These are phyloP conservation scores for Epizoanthus ramosus DNA, from an alignment of 92 coral and sea anemone genomes.

Conservation along the genomic window DNA sequence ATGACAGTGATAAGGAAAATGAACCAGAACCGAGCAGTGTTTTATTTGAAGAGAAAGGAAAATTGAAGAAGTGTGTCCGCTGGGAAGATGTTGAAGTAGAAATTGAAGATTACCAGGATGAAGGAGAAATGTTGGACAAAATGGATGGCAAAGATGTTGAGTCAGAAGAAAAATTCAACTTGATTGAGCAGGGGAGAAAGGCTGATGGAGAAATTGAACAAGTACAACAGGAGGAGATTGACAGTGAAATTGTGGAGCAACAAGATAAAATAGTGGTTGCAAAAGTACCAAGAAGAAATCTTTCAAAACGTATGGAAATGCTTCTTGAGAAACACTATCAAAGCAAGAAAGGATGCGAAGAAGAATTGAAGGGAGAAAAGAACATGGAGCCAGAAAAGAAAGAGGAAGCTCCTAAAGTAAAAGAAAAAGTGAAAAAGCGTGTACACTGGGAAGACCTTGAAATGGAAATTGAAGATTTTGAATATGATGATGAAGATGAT, in stretches of 20 bases:
- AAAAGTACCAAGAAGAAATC: not conserved
- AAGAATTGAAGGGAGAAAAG: not conserved
- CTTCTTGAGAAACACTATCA: slow-evolving; percentile 29
- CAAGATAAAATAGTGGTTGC: not conserved
- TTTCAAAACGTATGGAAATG: slow-evolving; percentile 33
- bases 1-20: not conserved
- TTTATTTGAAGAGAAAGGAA: slow-evolving; percentile 18
- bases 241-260: not conserved
- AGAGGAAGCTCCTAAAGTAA: not conserved
- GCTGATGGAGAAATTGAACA: not conserved
- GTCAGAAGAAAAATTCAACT: not conserved
- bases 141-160: not conserved
- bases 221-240: not conserved
- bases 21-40: slow-evolving; percentile 1
- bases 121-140: not conserved
- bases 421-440: slow-evolving; percentile 18
- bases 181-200: not conserved
- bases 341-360: not conserved
- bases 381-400: not conserved
- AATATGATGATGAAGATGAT: not conserved
- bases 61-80: not conserved
- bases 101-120: slow-evolving; percentile 9
- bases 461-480: slow-evolving; percentile 24
- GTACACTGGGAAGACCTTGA: slow-evolving; percentile 39
- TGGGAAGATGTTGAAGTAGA: slow-evolving; percentile 38